These are phyloP conservation scores for Oscheius onirici DNA, from an alignment of 2,888 invertebrate species.

Conservation along the genomic window DNA sequence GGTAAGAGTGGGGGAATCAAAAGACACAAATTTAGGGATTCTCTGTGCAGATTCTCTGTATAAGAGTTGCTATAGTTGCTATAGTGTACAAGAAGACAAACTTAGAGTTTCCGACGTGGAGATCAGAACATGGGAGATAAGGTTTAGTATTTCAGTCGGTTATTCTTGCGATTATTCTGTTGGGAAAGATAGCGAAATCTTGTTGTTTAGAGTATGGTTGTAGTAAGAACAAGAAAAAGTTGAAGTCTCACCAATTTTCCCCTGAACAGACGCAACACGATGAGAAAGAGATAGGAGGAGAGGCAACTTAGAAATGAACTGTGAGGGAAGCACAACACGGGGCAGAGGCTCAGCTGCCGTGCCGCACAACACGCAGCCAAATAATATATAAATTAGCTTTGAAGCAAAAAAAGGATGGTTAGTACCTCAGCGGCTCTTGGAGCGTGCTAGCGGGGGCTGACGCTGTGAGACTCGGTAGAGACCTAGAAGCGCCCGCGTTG, in stretches of 20 bases:
- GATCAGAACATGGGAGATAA: no score
- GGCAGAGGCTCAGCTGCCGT: slow-evolving; percentile 12
- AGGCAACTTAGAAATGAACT: slow-evolving; percentile 13
- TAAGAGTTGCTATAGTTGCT: no score
- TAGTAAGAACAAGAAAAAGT: not conserved
- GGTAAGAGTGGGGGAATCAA: no score
- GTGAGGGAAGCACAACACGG: slow-evolving; percentile 21
- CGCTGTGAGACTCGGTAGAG: slow-evolving; percentile 62
- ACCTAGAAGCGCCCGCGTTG: slow-evolving; percentile 44
- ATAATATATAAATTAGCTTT: not conserved
- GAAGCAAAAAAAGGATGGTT: slow-evolving; percentile 2
- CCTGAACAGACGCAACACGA: not conserved
- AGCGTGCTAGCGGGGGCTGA: slow-evolving; percentile 60
- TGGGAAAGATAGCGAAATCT: no score
- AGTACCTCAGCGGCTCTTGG: slow-evolving; percentile 62
- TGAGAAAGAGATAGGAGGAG: slow-evolving; percentile 19
- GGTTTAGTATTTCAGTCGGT: no score
- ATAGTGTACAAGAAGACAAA: no score
- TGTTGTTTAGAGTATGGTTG: no score
- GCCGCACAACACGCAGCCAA: slow-evolving; percentile 19
- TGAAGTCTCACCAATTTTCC: not conserved
- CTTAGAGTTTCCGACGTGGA: no score
- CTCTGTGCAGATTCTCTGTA: no score
- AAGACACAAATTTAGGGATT: no score
- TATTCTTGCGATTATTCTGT: no score